These are phyloP conservation scores for Rhipidura dahli DNA, from an alignment of 2,113 vertebrate species.

Conservation along the genomic window DNA sequence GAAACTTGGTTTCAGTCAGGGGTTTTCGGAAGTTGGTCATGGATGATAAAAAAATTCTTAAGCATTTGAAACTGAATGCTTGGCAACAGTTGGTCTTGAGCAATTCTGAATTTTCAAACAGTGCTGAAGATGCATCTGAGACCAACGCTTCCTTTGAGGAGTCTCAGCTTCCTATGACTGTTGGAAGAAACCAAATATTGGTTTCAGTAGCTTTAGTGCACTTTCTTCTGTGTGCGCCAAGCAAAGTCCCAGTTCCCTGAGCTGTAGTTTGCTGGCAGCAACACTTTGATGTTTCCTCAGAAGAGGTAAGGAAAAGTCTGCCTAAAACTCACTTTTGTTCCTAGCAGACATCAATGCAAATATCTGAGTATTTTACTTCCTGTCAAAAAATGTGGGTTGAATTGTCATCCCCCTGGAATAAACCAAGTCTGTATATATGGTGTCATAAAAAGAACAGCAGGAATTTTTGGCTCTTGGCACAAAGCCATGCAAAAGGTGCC, in stretches of 20 bases:
- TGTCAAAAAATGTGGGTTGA: not conserved
- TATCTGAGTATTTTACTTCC: not conserved
- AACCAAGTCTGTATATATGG: not conserved
- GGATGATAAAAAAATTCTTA: not conserved
- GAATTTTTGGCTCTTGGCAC: not conserved
- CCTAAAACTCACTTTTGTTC: slow-evolving; percentile 17
- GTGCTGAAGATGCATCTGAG: not conserved
- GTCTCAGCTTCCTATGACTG: not conserved
- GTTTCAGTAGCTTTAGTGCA: not conserved
- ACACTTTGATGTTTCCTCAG: slow-evolving; percentile 32
- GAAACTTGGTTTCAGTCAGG: not conserved
- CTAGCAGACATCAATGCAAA: not conserved
- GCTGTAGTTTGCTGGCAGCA: slow-evolving; percentile 34
- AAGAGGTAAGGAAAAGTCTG: not conserved
- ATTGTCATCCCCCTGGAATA: not conserved
- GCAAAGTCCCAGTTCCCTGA: not conserved
- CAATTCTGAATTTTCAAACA: slow-evolving; percentile 20
- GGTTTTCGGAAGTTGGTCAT: not conserved
- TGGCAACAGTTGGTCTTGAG: not conserved
- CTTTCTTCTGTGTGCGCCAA: not conserved
- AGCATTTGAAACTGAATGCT: slow-evolving; percentile 10
- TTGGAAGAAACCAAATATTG: not conserved
- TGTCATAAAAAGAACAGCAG: not conserved
- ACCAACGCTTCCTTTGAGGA: not conserved
- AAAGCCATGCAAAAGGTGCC: not conserved